Base-by-base conservation (phyloP, 2,113 vertebrate genomes). In the Rissa tridactyla region DNA sequence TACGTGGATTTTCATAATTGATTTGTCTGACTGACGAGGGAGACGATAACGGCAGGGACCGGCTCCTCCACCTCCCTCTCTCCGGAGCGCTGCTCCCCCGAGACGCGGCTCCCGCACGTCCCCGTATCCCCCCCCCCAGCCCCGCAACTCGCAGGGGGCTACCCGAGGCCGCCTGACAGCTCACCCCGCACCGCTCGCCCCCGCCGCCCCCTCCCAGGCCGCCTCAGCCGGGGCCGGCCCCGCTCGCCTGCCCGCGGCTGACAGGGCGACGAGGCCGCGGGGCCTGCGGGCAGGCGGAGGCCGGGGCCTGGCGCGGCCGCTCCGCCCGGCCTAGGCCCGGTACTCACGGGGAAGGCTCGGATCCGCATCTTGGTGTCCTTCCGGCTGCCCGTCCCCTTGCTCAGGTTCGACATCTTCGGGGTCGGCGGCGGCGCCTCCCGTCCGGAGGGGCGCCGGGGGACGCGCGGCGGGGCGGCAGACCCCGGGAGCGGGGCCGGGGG, bases 361-460 rank as follows among this genome's bases (percentile, higher is more conserved):
- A 99, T 99, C 98, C 99, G 98, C 99, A 99, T 99, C 98, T 99
- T 99, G 98, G 99, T 99, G 98, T 99, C 99, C 98, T 99, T 99
- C 98, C 99, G 99, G 98, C 99, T 99, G 97, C 99, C 98, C 95
- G 98, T 98, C 98, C 99, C 99, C 99, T 99, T 99, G 98, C 99
- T 99, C 98, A 99, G 99, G 98, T 99, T 99, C 98, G 99, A 99
- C 99, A 99, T 99, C 98, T 98, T 98, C 98, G 94, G 94, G 82
- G 58, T 64, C 88, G 92, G 90, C 71, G 55, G 95, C 95, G 83
- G 79, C 94, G 88, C 96, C 98, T 96, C 93, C 91, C 84, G 83
- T 55, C 40, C 77, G 81, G 68, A 42, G 84, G 60, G 69, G 42
- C 40, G 27, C 91, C 71, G 58, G 81, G 58, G 70, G 46, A 47